Conservation (phyloP, 2,797 vertebrate genomes). For the Xiphorhynchus erythropygius region DNA sequence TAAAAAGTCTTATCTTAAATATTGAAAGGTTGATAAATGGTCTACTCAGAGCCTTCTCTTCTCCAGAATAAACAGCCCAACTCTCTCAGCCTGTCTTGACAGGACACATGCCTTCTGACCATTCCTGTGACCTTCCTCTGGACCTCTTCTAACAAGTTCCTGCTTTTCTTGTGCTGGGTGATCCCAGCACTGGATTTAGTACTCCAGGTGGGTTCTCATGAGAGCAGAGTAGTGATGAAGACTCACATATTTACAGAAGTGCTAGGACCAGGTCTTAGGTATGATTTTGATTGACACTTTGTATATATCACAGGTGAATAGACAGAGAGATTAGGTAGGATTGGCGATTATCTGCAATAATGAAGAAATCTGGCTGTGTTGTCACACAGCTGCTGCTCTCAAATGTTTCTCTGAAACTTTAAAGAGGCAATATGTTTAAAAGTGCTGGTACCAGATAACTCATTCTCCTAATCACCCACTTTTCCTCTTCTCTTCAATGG, state of each 20-base stretch:
- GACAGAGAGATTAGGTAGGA: neutral
- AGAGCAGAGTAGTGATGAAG: accelerated
- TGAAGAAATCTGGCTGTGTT: neutral
- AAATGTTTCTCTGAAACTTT: neutral
- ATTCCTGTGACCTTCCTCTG: neutral
- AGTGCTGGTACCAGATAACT: neutral
- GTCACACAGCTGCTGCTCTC: neutral
- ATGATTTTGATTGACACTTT: neutral
- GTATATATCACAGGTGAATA: neutral
- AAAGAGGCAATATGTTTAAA: neutral
- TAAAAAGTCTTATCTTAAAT: neutral
- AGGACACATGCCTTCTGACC: neutral
- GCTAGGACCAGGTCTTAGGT: neutral
- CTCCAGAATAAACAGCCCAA: neutral
- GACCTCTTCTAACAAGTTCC: neutral
- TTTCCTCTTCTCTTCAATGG: neutral
- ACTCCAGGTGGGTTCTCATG: neutral
- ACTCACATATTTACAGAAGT: neutral
- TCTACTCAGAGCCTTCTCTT: neutral
- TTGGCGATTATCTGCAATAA: neutral
- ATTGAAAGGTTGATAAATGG: neutral
- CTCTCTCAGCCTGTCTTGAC: neutral
- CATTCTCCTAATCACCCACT: neutral
- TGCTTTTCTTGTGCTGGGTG: neutral
- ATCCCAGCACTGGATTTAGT: accelerated